Evolutionary conservation across 1,140 invertebrate species (phyloP).

Genomic region (Drosophila pandora): DNA sequence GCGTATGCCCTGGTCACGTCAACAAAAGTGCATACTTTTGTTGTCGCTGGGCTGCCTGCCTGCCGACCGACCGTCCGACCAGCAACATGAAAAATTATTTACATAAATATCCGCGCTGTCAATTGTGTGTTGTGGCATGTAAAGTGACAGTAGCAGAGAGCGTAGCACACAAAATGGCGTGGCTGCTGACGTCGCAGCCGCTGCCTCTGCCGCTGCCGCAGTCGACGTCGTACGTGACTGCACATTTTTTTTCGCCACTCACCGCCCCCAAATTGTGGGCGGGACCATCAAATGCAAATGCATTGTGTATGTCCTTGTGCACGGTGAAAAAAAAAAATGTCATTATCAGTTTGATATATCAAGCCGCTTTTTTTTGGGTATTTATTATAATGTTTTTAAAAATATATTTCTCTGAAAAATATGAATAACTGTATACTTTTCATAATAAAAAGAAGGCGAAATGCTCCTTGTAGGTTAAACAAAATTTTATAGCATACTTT

Average conservation of each 20-base stretch:
- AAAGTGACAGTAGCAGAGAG: constrained; percentile 74
- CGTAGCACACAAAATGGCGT: constrained; percentile 66
- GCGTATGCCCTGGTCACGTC: constrained; percentile 60
- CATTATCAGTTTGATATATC: background rate
- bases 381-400: background rate
- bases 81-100: constrained; percentile 80
- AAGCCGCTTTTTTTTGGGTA: background rate
- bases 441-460: background rate
- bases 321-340: constrained; percentile 15
- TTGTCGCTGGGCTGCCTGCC: constrained; percentile 40
- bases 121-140: constrained; percentile 81
- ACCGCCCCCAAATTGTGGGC: constrained; percentile 49
- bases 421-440: background rate
- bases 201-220: background rate
- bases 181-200: constrained; percentile 23
- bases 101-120: constrained; percentile 80
- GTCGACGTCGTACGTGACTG: constrained; percentile 63
- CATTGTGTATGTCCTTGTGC: constrained; percentile 42
- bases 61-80: constrained; percentile 30
- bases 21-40: constrained; percentile 70
- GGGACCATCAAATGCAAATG: constrained; percentile 77
- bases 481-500: background rate
- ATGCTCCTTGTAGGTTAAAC: background rate
- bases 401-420: background rate
- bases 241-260: constrained; percentile 58